Evolutionary conservation across 2,888 invertebrate species (phyloP).

Genomic region (Chrysodeixis includens): DNA sequence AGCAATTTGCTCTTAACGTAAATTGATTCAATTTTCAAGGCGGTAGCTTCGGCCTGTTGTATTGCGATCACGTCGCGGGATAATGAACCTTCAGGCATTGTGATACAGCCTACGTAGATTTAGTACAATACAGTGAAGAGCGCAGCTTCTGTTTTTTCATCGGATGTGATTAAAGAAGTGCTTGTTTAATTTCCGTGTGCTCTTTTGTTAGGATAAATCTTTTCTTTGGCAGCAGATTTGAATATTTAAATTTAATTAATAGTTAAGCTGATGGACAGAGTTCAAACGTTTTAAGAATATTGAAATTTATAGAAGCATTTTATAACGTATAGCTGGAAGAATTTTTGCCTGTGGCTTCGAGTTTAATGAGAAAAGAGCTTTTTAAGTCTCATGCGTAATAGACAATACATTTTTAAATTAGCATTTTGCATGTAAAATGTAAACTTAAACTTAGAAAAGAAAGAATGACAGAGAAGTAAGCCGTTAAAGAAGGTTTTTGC

Average conservation of each 20-base stretch:
- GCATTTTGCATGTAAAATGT: too few species aligned
- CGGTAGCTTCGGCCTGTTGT: conserved; percentile 47
- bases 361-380: too few species aligned
- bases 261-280: conserved; percentile 8
- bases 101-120: conserved; percentile 26
- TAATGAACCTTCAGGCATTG: conserved; percentile 44
- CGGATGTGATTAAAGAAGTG: conserved; percentile 49
- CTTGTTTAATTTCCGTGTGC: conserved; percentile 60
- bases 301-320: not conserved
- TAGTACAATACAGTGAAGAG: conserved; percentile 12
- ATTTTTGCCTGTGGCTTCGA: not conserved
- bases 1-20: conserved; percentile 73
- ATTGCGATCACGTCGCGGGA: conserved; percentile 35
- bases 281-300: conserved; percentile 9
- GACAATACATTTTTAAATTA: too few species aligned
- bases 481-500: too few species aligned
- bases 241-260: conserved; percentile 32
- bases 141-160: conserved; percentile 47
- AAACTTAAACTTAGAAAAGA: too few species aligned
- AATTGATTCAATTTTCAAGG: conserved; percentile 75
- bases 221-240: conserved; percentile 39
- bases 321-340: not conserved
- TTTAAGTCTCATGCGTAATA: too few species aligned
- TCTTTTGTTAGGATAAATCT: conserved; percentile 36
- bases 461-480: too few species aligned